A percentile compares a stretch with the other conserved stretches of the same genome.
Conservation (phyloP, 2,888 invertebrate species). For the Anarsia innoxiella region DNA sequence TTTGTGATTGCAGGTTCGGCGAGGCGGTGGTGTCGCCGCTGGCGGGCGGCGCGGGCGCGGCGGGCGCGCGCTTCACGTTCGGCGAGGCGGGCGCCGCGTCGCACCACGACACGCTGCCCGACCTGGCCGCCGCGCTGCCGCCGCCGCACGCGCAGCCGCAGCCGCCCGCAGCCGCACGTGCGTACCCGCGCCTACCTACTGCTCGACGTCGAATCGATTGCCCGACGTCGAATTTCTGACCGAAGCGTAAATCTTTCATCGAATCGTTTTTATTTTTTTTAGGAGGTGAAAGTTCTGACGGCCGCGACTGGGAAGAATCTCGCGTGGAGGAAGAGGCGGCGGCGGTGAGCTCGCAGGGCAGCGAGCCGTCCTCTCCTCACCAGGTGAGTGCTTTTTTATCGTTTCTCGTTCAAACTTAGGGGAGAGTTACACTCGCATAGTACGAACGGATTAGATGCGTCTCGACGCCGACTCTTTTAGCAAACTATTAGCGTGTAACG, state of each 20-base stretch:
- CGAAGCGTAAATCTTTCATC: no score
- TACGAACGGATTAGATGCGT: no score
- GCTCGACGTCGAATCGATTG: no score
- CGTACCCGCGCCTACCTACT: no score
- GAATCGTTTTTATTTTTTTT: neutral
- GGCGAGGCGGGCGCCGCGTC: slow-evolving; percentile 83
- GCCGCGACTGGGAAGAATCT: slow-evolving; percentile 60
- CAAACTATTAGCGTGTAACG: no score
- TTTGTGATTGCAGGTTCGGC: slow-evolving; percentile 85
- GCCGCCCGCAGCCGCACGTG: slow-evolving; percentile 9
- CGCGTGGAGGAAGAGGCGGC: slow-evolving; percentile 64
- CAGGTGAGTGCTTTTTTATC: slow-evolving; percentile 40
- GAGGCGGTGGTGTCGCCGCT: slow-evolving; percentile 94
- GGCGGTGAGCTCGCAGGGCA: slow-evolving; percentile 69
- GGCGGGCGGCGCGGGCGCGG: slow-evolving; percentile 71
- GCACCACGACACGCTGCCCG: slow-evolving; percentile 85
- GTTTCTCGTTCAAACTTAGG: no score
- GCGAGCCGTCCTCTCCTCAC: slow-evolving; percentile 64
- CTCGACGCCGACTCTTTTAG: no score
- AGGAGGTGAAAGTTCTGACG: slow-evolving; percentile 50
- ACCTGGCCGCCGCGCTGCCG: slow-evolving; percentile 75
- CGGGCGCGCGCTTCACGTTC: slow-evolving; percentile 43
- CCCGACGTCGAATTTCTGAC: no score
- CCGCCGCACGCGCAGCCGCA: slow-evolving; percentile 26
- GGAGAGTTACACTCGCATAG: no score